Base-by-base conservation (phyloP, 2,113 vertebrate genomes). In the Heterocephalus glaber region DNA sequence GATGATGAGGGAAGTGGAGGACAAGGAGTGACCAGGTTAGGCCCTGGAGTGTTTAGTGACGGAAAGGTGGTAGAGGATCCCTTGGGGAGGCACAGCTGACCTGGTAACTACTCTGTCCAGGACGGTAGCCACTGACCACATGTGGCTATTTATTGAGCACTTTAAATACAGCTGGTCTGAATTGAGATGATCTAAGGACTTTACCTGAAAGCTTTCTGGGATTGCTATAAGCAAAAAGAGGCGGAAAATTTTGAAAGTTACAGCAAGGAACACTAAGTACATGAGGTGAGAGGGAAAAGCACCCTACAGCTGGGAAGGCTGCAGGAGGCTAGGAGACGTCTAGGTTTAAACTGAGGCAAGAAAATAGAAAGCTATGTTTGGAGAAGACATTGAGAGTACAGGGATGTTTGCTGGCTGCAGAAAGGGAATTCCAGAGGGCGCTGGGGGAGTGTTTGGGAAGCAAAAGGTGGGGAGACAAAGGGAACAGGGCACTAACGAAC, bases 401-500 rank as follows among this genome's bases (percentile, higher is more conserved):
- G 20, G 16, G 38, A 24, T 44, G 44, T 33, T 41, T 65, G 3
- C 38, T 58, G 47, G 54, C 4, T 65, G 41, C 35, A 52, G 13
- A 65, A 2, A n/a, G 28, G 68, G 44, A 66, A 44, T 52, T 92
- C 68, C 85, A 60, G 47, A 44, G 14, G 16, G 10, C 66, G 24
- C 33, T 2, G 49, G 70, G 79, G 30, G 19, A 24, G 11, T 14
- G 10, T 47, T 1, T 41, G 24, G 35, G 19, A 70, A 47, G 2
- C 3, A 0, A 56, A n/a, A 16, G 1, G 24, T 77, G 49, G 35
- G 33, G 68, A 41, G 12, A 56, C 9, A 14, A 33, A 28, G n/a
- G 6, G 7, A 85, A 24, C 0, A 0, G 7, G 38, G 5, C 14
- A 84, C 20, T 41, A 11, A 3, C 22, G 12, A 24, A 3, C 28